Conservation (phyloP, 2,113 vertebrate species). For the Machaerirhynchus nigripectus region DNA sequence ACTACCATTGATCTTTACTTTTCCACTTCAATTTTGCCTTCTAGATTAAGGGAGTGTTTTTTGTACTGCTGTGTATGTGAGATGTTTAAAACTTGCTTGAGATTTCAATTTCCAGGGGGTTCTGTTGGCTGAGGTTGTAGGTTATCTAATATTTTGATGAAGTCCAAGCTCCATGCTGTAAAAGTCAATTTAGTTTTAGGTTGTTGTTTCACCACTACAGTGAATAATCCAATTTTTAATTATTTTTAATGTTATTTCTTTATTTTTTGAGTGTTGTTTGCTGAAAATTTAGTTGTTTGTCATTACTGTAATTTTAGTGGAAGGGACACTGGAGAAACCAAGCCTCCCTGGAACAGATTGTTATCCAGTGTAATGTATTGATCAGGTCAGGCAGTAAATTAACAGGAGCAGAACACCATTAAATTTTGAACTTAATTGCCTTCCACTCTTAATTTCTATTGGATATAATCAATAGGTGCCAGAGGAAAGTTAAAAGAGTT, state of each 20-base stretch:
- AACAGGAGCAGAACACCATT: constrained; percentile 75
- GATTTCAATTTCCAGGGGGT: constrained; percentile 15
- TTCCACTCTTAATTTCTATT: constrained; percentile 81
- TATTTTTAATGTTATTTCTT: constrained; percentile 6
- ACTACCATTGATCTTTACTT: background rate
- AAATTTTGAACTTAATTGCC: constrained; percentile 83
- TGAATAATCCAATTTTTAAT: constrained; percentile 43
- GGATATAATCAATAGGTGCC: constrained; percentile 77
- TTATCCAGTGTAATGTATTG: constrained; percentile 73
- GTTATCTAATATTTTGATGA: background rate
- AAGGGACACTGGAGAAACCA: constrained; percentile 50
- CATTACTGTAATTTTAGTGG: constrained; percentile 61
- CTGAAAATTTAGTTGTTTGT: constrained; percentile 29
- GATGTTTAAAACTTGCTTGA: background rate
- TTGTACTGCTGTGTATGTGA: background rate
- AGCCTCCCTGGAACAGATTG: constrained; percentile 59
- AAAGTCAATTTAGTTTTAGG: constrained; percentile 9
- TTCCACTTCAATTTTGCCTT: constrained; percentile 4
- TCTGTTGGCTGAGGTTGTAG: background rate
- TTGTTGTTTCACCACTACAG: background rate
- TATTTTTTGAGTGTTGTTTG: background rate
- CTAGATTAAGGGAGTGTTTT: background rate
- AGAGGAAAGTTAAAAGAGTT: constrained; percentile 75
- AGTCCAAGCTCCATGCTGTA: background rate
- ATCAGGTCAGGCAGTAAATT: constrained; percentile 82